A percentile compares a stretch with the other conserved stretches of the same genome.
Evolutionary conservation across 2,888 invertebrate species (phyloP).

Genomic region (Napeogenes inachia): DNA sequence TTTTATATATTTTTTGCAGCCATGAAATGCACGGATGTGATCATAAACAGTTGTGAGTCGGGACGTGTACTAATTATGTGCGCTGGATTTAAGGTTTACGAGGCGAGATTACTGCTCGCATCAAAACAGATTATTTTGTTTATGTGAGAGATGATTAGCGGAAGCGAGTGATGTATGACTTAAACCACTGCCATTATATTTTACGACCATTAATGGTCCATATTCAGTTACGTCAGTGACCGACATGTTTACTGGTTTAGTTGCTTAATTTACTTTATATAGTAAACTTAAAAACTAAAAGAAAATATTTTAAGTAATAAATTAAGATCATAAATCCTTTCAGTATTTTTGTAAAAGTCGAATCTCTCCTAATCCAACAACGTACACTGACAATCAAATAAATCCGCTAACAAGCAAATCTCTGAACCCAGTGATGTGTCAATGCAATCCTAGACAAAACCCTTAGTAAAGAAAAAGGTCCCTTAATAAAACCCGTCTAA

Average conservation of each 20-base stretch:
- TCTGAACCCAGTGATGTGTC: conserved; percentile 19
- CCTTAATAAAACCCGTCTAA: conserved; percentile 33
- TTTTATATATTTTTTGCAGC: too few species aligned
- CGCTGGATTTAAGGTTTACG: conserved; percentile 20
- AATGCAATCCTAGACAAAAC: conserved; percentile 21
- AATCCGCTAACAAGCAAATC: conserved; percentile 30
- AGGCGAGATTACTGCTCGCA: conserved; percentile 20
- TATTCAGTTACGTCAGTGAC: too few species aligned
- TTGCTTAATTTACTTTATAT: too few species aligned
- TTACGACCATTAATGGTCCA: too few species aligned
- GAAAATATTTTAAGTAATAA: conserved; percentile 7
- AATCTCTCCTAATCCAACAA: conserved; percentile 17
- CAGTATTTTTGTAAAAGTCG: conserved; percentile 8
- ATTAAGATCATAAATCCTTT: not conserved
- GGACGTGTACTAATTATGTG: conserved; percentile 30
- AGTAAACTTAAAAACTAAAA: too few species aligned
- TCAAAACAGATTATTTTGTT: conserved; percentile 14
- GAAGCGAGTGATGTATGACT: not conserved
- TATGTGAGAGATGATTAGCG: conserved; percentile 5
- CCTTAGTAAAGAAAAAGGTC: conserved; percentile 19
- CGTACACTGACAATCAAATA: conserved; percentile 24
- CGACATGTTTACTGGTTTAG: not conserved
- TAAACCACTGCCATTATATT: not conserved
- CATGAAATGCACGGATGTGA: conserved; percentile 18
- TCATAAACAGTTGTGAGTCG: conserved; percentile 25